Base-by-base conservation (phyloP, 2,113 vertebrate species). In the Procavia capensis region DNA sequence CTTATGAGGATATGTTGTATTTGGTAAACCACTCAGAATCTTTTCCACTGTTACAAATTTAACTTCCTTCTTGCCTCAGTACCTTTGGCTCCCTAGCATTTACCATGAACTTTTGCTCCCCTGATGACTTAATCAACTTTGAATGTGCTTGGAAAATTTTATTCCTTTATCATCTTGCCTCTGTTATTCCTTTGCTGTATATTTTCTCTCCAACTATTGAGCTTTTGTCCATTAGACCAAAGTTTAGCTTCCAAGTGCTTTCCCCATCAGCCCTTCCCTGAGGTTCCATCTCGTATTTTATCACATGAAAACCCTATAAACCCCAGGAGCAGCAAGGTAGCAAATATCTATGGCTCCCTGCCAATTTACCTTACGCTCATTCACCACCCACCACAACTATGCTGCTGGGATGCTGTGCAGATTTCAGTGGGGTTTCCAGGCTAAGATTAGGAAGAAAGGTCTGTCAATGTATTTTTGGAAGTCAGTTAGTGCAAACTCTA, bases 181-280 rank as follows among this genome's bases (percentile, higher is more conserved):
- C 57, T 72, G 9, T 13, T 90, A 4, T 43, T 90, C 20, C 8
- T 74, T 72, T 43, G 39, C 2, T 27, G 39, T 83, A 25, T 24
- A 29, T 74, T 61, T 90, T 45, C 34, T 59, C 36, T 90, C 4
- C 29, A 66, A 8, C 19, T 36, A 34, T 5, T 82, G 34, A 82
- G 20, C 16, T 66, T 31, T n/a, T 43, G 10, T 41, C 43, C 41
- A 54, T 74, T 27, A 54, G 50, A 75, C 43, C 9, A n/a, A 59
- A 2, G 1, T 7, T 66, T 85, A 63, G 17, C 1, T 41, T 50
- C 36, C 29, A 14, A 4, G 6, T 29, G 5, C 8, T 43, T 57
- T 29, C 41, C 78, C 36, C 57, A 4, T 0, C 16, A 64, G 16
- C 19, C 39, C 4, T 31, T 61, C 7, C 20, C 27, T 0, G 0